Base-by-base conservation (phyloP, 2,113 vertebrate species). In the Connochaetes taurinus region DNA sequence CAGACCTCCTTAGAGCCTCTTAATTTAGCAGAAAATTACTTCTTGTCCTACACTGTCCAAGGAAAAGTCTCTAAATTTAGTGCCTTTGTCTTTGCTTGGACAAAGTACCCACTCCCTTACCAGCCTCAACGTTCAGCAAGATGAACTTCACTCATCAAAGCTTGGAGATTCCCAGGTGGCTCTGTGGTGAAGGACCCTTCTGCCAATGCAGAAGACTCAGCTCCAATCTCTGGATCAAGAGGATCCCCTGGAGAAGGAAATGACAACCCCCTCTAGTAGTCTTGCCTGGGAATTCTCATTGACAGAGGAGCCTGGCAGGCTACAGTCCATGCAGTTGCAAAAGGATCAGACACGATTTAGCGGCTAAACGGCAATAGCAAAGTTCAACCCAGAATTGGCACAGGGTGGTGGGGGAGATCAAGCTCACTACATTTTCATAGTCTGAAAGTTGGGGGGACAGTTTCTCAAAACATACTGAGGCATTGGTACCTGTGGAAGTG, bases 351-450 rank as follows among this genome's bases (percentile, higher is more conserved):
- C 36, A 23, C 0, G 1, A 74, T 23, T 74, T 25, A 40, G 21
- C 0, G 0, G 40, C 36, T 74, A 74, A 74, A 74, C 0, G 8
- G 62, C 62, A 74, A 40, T 74, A 74, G 36, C 21, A 25, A 71
- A 25, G 5, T 29, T 10, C 16, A 15, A 7, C 31, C n/a, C 19
- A 58, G 23, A 64, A 62, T 0, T 27, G 31, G 5, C 10, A 15
- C 1, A 0, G 2, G 7, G 71, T 25, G 6, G 40, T 13, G 23
- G 50, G 10, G 14, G 52, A 53, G 60, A 55, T 91, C 43, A 71
- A 55, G 5, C 0, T 33, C 74, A 33, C 3, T 0, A 1, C 17
- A 10, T 27, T 6, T 27, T 0, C 40, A 2, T 9, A 21, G 16
- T 89, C 29, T 36, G 53, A 89, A 27, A 53, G 8, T 8, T 2